Percentiles rank a stretch among this genome's conserved stretches.
These are phyloP conservation scores for Lucilia cuprina DNA, from an alignment of 1,140 invertebrate species.

Conservation along the genomic window DNA sequence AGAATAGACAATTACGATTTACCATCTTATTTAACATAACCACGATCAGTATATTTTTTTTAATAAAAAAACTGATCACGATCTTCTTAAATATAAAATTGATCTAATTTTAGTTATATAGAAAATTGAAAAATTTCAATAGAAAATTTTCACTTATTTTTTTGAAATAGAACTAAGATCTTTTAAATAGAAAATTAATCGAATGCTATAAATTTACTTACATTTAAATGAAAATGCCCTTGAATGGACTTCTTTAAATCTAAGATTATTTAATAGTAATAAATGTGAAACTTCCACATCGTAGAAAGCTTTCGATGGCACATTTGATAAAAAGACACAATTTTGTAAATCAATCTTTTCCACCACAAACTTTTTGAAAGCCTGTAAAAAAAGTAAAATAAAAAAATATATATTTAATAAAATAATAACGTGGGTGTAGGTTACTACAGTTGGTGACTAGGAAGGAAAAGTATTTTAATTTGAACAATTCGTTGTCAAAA, in stretches of 20 bases:
- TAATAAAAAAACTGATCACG: too few relatives aligned
- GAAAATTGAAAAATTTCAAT: too few relatives aligned
- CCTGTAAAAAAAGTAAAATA: conserved; percentile 45
- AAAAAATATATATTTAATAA: background rate
- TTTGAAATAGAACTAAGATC: too few relatives aligned
- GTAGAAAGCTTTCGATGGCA: conserved; percentile 76
- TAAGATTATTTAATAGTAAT: conserved; percentile 72
- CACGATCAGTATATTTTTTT: too few relatives aligned
- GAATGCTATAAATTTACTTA: conserved; percentile 40
- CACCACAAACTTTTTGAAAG: conserved; percentile 80
- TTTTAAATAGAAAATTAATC: too few relatives aligned
- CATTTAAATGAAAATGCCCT: conserved; percentile 67
- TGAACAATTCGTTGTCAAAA: too few relatives aligned
- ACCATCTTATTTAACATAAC: too few relatives aligned
- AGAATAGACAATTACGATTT: too few relatives aligned
- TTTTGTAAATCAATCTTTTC: conserved; percentile 69
- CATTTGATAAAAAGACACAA: conserved; percentile 63
- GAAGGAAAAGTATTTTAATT: too few relatives aligned
- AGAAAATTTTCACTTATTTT: too few relatives aligned
- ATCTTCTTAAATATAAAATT: too few relatives aligned
- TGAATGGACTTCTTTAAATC: conserved; percentile 64
- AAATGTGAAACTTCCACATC: conserved; percentile 74
- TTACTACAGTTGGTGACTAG: background rate
- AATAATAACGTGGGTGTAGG: background rate
- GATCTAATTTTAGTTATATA: too few relatives aligned